Evolutionary conservation across 2,888 invertebrate genomes (phyloP).

Genomic region (Drosophila paramelanica): DNA sequence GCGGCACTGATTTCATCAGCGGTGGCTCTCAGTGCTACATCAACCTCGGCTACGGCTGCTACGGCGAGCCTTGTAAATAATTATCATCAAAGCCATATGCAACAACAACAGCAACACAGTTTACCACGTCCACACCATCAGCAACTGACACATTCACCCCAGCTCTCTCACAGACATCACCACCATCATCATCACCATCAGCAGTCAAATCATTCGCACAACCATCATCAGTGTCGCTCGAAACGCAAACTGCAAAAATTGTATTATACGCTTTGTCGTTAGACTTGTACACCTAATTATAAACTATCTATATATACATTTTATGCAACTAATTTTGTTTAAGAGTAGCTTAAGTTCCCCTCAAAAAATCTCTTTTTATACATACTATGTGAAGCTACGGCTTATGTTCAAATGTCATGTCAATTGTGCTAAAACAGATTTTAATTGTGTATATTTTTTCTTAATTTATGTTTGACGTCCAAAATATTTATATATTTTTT

Average conservation of each 20-base stretch:
- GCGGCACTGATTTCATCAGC: constrained; percentile 73
- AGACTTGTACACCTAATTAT: constrained; percentile 68
- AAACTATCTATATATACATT: constrained; percentile 53
- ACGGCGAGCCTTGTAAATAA: constrained; percentile 80
- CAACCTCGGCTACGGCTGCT: constrained; percentile 58
- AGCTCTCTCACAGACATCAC: constrained; percentile 61
- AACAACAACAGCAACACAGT: constrained; percentile 42
- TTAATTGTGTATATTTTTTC: constrained; percentile 41
- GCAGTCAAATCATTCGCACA: constrained; percentile 71
- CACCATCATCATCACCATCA: constrained; percentile 60
- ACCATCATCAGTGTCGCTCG: constrained; percentile 81
- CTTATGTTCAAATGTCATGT: constrained; percentile 39
- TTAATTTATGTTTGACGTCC: constrained; percentile 19
- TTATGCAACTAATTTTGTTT: constrained; percentile 46
- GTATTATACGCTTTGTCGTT: constrained; percentile 85
- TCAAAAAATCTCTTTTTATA: constrained; percentile 34
- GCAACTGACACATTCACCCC: constrained; percentile 52
- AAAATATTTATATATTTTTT: constrained; percentile 62
- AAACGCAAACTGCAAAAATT: constrained; percentile 85
- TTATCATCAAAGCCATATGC: constrained; percentile 79
- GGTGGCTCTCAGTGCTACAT: constrained; percentile 66
- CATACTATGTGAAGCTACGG: constrained; percentile 27
- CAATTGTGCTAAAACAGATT: constrained; percentile 45
- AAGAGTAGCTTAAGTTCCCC: constrained; percentile 51
- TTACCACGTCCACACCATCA: constrained; percentile 18